Conservation (phyloP, 2,888 invertebrate genomes). For the Periphyllus acericola region DNA sequence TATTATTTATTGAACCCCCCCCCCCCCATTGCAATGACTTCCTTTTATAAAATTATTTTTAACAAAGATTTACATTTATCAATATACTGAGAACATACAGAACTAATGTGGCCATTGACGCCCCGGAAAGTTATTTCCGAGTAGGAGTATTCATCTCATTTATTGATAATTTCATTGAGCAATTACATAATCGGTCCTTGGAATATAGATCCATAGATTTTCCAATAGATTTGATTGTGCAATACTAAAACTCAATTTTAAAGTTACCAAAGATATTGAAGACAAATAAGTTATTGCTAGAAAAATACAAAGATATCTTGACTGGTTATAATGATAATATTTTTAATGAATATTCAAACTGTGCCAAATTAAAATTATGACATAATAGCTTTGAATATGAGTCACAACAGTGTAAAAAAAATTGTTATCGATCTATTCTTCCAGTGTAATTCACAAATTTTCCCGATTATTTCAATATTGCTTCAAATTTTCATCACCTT, state of each 20-base stretch:
- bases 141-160: conserved; percentile 24
- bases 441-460: too few species aligned
- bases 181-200: not conserved
- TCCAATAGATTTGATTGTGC: conserved; percentile 4
- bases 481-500: too few species aligned
- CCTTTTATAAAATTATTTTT: too few species aligned
- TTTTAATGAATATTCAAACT: conserved; percentile 10
- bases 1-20: too few species aligned
- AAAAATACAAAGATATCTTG: conserved; percentile 9
- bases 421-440: too few species aligned
- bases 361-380: conserved; percentile 18
- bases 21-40: too few species aligned
- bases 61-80: too few species aligned
- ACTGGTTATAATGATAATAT: conserved; percentile 28
- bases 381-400: conserved; percentile 28
- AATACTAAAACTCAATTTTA: not conserved
- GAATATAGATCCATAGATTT: conserved; percentile 8
- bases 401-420: too few species aligned
- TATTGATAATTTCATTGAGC: conserved; percentile 19
- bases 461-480: too few species aligned
- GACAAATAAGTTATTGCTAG: conserved; percentile 17
- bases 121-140: conserved; percentile 9
- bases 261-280: conserved; percentile 16
- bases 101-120: conserved; percentile 19
- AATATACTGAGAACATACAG: too few species aligned